Conservation (phyloP, 2,888 invertebrate genomes). For the Amblyjoppa proteus region DNA sequence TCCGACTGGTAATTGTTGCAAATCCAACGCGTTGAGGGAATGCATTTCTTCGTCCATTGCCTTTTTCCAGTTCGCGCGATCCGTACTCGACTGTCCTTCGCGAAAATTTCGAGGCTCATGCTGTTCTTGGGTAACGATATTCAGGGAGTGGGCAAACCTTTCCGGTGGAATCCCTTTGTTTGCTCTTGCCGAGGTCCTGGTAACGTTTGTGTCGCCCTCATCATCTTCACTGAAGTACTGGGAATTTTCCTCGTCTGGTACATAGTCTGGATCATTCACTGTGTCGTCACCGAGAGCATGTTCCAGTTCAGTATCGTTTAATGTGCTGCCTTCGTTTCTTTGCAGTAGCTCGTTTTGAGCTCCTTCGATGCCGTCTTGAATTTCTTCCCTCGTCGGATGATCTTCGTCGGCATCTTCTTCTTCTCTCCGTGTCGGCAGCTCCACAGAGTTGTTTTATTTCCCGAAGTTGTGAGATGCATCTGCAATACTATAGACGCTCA, state of each 20-base stretch:
- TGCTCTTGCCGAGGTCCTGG: constrained; percentile 21
- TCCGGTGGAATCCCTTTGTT: constrained; percentile 35
- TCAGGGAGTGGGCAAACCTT: constrained; percentile 17
- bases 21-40: constrained; percentile 69
- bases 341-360: background rate
- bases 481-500: constrained; percentile 9
- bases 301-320: background rate
- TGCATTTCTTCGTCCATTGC: constrained; percentile 72
- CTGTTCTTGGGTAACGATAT: constrained; percentile 21
- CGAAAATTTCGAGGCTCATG: constrained; percentile 26
- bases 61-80: constrained; percentile 53
- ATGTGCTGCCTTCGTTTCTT: background rate
- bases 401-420: background rate
- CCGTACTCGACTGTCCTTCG: constrained; percentile 58
- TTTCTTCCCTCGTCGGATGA: background rate
- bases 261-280: constrained; percentile 7
- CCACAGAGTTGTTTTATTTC: background rate
- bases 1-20: constrained; percentile 62
- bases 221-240: constrained; percentile 15
- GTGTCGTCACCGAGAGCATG: constrained; percentile 1
- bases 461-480: background rate
- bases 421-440: background rate
- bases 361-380: background rate
- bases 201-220: background rate
- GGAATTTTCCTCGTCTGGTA: constrained; percentile 6